These are phyloP conservation scores for Phyllostomus hastatus DNA, from an alignment of 2,113 vertebrate species.

Conservation along the genomic window DNA sequence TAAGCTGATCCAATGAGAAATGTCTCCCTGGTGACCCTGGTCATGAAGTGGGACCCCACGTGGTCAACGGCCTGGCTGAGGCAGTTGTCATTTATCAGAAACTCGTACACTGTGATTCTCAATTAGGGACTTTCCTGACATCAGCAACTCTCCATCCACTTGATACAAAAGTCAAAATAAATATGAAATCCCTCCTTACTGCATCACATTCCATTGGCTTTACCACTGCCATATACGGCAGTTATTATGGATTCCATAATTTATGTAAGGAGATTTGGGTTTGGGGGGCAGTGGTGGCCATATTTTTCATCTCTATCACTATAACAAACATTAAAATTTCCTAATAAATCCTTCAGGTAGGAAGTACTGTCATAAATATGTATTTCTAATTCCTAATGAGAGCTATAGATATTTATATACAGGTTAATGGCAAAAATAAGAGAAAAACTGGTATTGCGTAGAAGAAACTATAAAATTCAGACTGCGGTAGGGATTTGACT, in stretches of 20 bases:
- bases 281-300: neutral
- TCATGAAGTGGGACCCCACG: slow-evolving; percentile 74
- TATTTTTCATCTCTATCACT: neutral
- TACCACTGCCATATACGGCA: neutral
- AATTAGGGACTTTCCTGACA: slow-evolving; percentile 32
- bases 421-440: slow-evolving; percentile 17
- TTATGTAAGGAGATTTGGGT: slow-evolving; percentile 29
- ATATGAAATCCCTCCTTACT: slow-evolving; percentile 64
- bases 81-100: slow-evolving; percentile 80
- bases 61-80: slow-evolving; percentile 75
- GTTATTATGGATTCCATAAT: slow-evolving; percentile 16
- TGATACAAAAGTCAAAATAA: slow-evolving; percentile 69
- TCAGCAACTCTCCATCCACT: neutral
- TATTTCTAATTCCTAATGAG: slow-evolving; percentile 26
- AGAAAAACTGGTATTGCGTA: neutral
- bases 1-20: slow-evolving; percentile 78
- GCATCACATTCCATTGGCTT: neutral
- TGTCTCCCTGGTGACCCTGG: slow-evolving; percentile 81
- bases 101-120: slow-evolving; percentile 74
- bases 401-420: neutral
- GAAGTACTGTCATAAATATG: slow-evolving; percentile 31
- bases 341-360: slow-evolving; percentile 35
- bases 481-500: neutral
- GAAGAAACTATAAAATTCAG: neutral
- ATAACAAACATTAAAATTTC: slow-evolving; percentile 39